Percentiles rank a stretch among this genome's conserved stretches.
Conservation (phyloP, 2,888 invertebrate species). For the Baccha elongata region DNA sequence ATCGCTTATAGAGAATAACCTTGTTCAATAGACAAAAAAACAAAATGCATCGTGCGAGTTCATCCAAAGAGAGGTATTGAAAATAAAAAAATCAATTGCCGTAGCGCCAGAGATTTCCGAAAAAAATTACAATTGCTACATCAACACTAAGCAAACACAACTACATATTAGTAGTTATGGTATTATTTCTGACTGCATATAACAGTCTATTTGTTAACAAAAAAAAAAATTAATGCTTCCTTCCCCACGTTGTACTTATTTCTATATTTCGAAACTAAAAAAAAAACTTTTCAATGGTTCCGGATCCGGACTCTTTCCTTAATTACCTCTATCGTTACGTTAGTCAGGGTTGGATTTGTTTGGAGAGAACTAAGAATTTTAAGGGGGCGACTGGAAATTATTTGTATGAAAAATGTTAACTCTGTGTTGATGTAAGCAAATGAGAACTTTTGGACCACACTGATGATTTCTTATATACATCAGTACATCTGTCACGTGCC, state of each 20-base stretch:
- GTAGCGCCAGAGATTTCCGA: background rate
- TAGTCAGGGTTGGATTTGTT: background rate
- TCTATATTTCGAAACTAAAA: conserved; percentile 17
- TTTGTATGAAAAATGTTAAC: too few species aligned
- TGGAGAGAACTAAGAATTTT: background rate
- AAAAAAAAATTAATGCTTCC: background rate
- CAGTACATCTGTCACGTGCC: too few species aligned
- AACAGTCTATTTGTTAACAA: background rate
- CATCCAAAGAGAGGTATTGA: background rate
- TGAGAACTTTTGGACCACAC: too few species aligned
- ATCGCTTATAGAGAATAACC: background rate
- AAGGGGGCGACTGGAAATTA: too few species aligned
- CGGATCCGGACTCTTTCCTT: conserved; percentile 26
- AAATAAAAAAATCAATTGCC: conserved; percentile 32
- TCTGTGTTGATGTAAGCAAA: too few species aligned
- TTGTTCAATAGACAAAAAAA: conserved; percentile 37
- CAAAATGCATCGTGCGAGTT: conserved; percentile 7
- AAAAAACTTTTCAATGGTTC: background rate
- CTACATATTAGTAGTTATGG: conserved; percentile 15
- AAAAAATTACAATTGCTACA: background rate
- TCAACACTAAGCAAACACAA: background rate
- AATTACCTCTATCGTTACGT: conserved; percentile 25
- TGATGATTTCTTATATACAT: too few species aligned
- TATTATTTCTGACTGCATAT: conserved; percentile 16
- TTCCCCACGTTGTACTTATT: background rate